Percentiles rank a stretch among this genome's conserved stretches.
phyloP scores from a whole-genome alignment of 1,140 invertebrate genomes.

The Sitobion miscanthi region DNA sequence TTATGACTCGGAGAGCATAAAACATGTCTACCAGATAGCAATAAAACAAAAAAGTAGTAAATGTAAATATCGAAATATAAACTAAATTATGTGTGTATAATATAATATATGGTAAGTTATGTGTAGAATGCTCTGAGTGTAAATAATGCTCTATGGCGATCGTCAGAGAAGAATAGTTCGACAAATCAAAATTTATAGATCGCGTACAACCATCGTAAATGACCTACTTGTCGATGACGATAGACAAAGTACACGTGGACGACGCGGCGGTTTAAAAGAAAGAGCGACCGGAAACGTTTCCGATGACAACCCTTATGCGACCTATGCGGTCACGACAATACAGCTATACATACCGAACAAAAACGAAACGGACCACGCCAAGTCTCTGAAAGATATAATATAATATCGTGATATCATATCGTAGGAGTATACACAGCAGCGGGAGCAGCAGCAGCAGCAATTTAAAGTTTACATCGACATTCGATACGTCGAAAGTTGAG shows the following conservation, averaged over 20 bases:
- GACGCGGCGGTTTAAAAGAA: not conserved
- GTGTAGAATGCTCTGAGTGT: not conserved
- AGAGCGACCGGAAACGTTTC: not conserved
- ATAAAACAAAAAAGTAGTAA: conserved; percentile 2
- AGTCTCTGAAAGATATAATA: too few relatives aligned
- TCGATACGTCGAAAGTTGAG: too few relatives aligned
- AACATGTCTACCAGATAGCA: not conserved
- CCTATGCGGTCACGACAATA: not conserved
- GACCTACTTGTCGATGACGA: not conserved
- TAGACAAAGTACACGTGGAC: not conserved
- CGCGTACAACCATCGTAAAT: not conserved
- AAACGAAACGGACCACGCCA: not conserved
- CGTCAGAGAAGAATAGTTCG: not conserved
- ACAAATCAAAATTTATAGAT: not conserved
- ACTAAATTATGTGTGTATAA: not conserved
- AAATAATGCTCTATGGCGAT: not conserved
- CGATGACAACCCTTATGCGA: not conserved
- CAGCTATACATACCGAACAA: not conserved
- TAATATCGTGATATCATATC: too few relatives aligned
- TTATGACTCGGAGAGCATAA: not conserved
- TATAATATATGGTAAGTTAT: not conserved
- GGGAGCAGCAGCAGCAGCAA: too few relatives aligned
- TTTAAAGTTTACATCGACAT: too few relatives aligned
- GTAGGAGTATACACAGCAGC: too few relatives aligned
- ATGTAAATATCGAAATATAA: not conserved